These are phyloP conservation scores for Lasioglossum baleicum DNA, from an alignment of 1,140 invertebrate species.

Conservation along the genomic window DNA sequence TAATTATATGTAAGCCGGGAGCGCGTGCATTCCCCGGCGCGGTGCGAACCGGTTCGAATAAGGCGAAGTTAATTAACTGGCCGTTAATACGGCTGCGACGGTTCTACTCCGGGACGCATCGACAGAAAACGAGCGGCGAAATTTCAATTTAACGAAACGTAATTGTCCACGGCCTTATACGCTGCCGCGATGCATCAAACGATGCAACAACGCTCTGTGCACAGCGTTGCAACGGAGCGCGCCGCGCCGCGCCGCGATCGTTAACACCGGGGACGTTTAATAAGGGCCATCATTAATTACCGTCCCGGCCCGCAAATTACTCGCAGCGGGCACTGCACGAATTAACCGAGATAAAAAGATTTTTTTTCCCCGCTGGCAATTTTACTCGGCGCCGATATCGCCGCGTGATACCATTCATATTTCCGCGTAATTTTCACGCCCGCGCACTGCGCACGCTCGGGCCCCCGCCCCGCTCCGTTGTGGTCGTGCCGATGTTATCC, in stretches of 20 bases:
- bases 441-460: too few relatives aligned
- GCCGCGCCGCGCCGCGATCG: slow-evolving; percentile 34
- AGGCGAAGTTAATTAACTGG: slow-evolving; percentile 68
- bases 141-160: slow-evolving; percentile 69
- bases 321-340: slow-evolving; percentile 20
- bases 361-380: slow-evolving; percentile 18
- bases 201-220: not conserved
- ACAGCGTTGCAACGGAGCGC: too few relatives aligned
- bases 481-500: slow-evolving; percentile 9
- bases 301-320: slow-evolving; percentile 22
- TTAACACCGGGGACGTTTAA: slow-evolving; percentile 67
- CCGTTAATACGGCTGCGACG: slow-evolving; percentile 63
- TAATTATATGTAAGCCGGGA: slow-evolving; percentile 55
- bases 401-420: slow-evolving; percentile 15
- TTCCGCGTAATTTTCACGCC: slow-evolving; percentile 35
- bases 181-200: slow-evolving; percentile 51
- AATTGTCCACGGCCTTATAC: slow-evolving; percentile 61
- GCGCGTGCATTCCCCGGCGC: slow-evolving; percentile 9
- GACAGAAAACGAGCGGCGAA: slow-evolving; percentile 47
- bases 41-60: slow-evolving; percentile 66
- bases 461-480: not conserved
- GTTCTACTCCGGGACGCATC: slow-evolving; percentile 16
- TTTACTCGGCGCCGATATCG: slow-evolving; percentile 5
- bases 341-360: slow-evolving; percentile 8
- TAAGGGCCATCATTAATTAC: slow-evolving; percentile 68